Percentiles rank a stretch among this genome's conserved stretches.
Conservation (phyloP, 2,888 invertebrate genomes). For the Epistrophella euchroma region DNA sequence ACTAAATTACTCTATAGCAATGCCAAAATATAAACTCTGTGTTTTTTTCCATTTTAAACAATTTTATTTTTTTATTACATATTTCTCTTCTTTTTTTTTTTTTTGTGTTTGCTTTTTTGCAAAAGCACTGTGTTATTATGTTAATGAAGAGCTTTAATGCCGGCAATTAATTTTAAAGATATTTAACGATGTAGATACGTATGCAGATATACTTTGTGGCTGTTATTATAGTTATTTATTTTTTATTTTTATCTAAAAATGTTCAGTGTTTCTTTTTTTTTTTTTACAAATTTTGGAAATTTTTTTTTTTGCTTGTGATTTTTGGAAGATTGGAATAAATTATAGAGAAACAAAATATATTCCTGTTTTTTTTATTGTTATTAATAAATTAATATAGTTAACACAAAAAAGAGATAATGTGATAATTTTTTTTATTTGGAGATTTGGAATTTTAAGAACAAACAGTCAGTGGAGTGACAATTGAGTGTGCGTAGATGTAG, state of each 20-base stretch:
- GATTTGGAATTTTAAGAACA: constrained; percentile 51
- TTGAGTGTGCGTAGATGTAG: not conserved
- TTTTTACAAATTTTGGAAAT: constrained; percentile 31
- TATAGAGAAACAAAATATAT: constrained; percentile 48
- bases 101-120: constrained; percentile 39
- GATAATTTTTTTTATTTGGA: constrained; percentile 48
- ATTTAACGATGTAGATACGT: constrained; percentile 59
- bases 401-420: constrained; percentile 59
- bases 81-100: constrained; percentile 27
- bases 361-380: constrained; percentile 74
- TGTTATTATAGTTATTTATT: constrained; percentile 58
- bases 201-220: constrained; percentile 38
- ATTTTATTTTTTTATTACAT: constrained; percentile 14
- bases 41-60: constrained; percentile 1
- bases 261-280: constrained; percentile 31
- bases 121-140: constrained; percentile 62
- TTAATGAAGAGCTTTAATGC: constrained; percentile 74
- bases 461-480: constrained; percentile 24
- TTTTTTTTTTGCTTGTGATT: constrained; percentile 11
- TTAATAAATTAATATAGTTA: constrained; percentile 73
- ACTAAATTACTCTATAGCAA: not conserved
- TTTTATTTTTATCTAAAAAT: constrained; percentile 45
- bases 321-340: constrained; percentile 42
- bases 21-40: not conserved
- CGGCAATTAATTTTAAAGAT: constrained; percentile 74